These are phyloP conservation scores for Megalops atlanticus DNA, from an alignment of 2,113 vertebrate species.

Conservation along the genomic window DNA sequence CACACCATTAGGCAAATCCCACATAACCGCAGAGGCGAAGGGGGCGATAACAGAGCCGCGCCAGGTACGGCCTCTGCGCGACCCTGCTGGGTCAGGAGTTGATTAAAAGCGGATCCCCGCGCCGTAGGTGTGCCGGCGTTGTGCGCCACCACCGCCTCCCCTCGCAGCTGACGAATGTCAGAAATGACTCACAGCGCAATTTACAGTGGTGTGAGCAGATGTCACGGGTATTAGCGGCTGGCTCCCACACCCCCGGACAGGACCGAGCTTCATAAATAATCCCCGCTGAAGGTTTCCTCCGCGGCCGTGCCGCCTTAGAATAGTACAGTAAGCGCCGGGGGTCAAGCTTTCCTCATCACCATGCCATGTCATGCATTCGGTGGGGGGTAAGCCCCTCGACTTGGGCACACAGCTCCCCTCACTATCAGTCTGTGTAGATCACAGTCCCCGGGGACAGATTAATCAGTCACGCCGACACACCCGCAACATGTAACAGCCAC, in stretches of 20 bases:
- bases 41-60: neutral
- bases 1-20: neutral
- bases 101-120: too few species aligned
- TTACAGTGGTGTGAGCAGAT: neutral
- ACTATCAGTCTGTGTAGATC: neutral
- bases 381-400: neutral
- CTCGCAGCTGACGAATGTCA: neutral
- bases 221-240: conserved; percentile 20
- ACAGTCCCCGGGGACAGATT: neutral
- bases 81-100: too few species aligned
- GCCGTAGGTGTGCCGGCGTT: too few species aligned
- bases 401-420: neutral
- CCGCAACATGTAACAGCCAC: neutral
- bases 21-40: neutral
- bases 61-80: too few species aligned
- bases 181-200: neutral
- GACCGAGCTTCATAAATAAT: conserved; percentile 22
- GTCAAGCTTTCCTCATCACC: neutral
- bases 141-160: neutral
- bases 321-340: conserved; percentile 11
- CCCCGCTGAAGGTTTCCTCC: neutral
- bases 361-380: neutral
- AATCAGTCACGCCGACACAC: neutral
- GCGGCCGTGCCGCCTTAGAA: conserved; percentile 1
- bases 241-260: conserved; percentile 23